These are phyloP conservation scores for Pitta sordida DNA, from an alignment of 2,113 vertebrate species.

Conservation along the genomic window DNA sequence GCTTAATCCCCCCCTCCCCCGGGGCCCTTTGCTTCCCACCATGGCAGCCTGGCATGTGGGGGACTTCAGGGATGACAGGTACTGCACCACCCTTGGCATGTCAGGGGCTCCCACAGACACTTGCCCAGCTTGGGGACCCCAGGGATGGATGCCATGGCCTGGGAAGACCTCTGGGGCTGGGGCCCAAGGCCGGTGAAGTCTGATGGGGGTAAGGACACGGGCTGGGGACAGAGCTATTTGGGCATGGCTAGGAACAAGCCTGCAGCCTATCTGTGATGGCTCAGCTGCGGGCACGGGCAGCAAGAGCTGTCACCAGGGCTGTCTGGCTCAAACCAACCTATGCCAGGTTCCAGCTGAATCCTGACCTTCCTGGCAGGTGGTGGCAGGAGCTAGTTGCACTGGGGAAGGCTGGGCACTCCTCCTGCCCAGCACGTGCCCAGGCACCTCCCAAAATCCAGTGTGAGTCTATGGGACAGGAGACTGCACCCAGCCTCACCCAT, in stretches of 20 bases:
- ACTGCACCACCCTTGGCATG: background rate
- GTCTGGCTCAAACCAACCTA: background rate
- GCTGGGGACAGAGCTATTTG: background rate
- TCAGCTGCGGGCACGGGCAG: accelerated
- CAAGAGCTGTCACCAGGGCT: background rate
- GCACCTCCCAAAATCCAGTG: background rate
- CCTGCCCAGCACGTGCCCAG: background rate
- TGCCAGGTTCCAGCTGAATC: background rate
- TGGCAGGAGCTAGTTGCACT: background rate
- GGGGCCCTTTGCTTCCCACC: background rate
- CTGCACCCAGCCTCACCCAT: background rate
- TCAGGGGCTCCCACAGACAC: background rate
- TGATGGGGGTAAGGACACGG: background rate
- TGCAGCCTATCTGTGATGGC: background rate
- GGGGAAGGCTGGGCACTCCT: background rate
- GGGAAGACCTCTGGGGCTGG: background rate
- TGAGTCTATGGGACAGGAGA: background rate
- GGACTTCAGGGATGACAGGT: accelerated
- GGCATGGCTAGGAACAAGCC: background rate
- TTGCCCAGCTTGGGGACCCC: accelerated
- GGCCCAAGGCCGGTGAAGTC: background rate
- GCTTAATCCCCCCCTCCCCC: background rate
- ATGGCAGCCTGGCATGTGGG: background rate
- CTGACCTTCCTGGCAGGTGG: background rate
- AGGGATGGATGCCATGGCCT: accelerated